Evolutionary conservation across 2,113 vertebrate genomes (phyloP), one percentile per base, ranked within the genome.

Genomic region (Athene noctua): DNA sequence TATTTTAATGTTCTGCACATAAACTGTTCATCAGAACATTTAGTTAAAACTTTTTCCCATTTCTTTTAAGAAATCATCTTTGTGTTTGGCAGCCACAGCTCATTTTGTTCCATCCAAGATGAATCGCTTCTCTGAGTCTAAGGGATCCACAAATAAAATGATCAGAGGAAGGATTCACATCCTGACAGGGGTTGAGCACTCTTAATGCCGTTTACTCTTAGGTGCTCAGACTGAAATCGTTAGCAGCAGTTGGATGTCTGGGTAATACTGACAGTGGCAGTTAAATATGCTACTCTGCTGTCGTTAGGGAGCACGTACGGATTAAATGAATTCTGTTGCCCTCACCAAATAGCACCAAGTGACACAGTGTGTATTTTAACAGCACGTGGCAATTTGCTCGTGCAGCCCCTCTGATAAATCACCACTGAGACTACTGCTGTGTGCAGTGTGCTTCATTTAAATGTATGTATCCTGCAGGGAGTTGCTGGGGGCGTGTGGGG

Each of bases 301-400:
- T 73, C 72, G 14, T 3, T 26, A 27, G 29, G 52, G 9, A 23
- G 34, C 44, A 72, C 0, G 1, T 10, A 20, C 9, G 8, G 25
- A 72, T 67, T 38, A 14, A 46, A 34, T 8, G 9, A 40, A 17
- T 74, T 66, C 85, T 51, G 36, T 25, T 49, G 15, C 17, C 30
- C 42, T 72, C 32, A 58, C 42, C 23, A 27, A 46, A 13, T 1
- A 68, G 40, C 27, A 32, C 27, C 0, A 6, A 32, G 51, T 38
- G 75, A 18, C 8, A 5, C 0, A 3, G 23, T 51, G 26, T 68
- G 0, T 21, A 2, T 61, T 44, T 63, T 46, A 78, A 14, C 30
- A 87, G 58, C 13, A 1, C 0, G 13, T 30, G 59, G 44, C 11
- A 47, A 34, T 58, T 62, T 38, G 0, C 47, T 72, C 44, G 77